Base-by-base conservation (phyloP, 2,113 vertebrate genomes). In the Hypocryptadius cinnamomeus region DNA sequence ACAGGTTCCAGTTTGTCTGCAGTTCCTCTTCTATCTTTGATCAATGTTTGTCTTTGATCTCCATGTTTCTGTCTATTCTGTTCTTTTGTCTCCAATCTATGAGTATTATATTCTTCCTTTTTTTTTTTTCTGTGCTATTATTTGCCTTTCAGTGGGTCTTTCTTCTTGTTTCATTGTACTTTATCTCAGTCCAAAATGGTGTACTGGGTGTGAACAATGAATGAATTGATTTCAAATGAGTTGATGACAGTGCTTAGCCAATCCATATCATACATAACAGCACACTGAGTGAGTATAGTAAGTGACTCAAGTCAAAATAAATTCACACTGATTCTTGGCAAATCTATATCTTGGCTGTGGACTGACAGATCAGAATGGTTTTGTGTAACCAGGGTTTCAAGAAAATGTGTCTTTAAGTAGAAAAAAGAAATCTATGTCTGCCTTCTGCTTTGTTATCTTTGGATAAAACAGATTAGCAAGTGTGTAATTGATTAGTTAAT, bases 31-130 rank as follows among this genome's bases (percentile, higher is more conserved):
- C 94, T 81, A 0, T 78, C 85, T 95, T 95, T 96, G 91, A 94
- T 96, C 93, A 86, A 60, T 83, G 37, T 74, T 94, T 78, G 53
- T 76, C 90, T 96, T 95, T 96, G 90, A 95, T 92, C 94, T 90
- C 72, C 7, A 8, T 24, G 23, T 61, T 83, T 87, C 90, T 82
- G 54, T 84, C 82, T 90, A 63, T 85, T 89, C 79, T 87, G 14
- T 90, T 85, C 66, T 65, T 92, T 90, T 93, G 85, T 93, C 79
- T 96, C 44, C 65, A 71, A n/a, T 50, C 76, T 35, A 15, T 40
- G 56, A 60, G 72, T 85, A 66, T 91, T 85, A n/a, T 6, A 79
- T 72, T 84, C 71, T 53, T 73, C 7, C 6, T 24, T 65, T 82
- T 68, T 51, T 60, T 3, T 51, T 61, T 51, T 2, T 5, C 56